Evolutionary conservation across 2,113 vertebrate genomes (phyloP).

Genomic region (Cyanoliseus patagonus): DNA sequence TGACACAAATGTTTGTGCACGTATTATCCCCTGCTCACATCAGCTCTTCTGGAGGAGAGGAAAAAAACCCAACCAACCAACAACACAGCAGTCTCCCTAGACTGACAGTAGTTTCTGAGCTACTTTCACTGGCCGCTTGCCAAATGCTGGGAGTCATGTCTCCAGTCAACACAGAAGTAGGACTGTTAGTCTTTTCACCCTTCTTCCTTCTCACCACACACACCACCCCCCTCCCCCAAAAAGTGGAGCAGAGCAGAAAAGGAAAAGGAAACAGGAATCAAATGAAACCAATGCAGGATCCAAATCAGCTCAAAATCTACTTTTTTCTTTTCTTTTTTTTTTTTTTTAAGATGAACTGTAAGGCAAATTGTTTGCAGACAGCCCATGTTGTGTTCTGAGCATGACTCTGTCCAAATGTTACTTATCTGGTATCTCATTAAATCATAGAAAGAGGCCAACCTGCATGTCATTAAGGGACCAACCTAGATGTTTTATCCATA

Average conservation of each 20-base stretch:
- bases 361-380: not conserved
- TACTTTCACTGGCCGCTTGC: not conserved
- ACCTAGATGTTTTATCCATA: not conserved
- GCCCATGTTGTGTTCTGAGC: not conserved
- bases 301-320: not conserved
- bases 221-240: accelerated
- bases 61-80: not conserved
- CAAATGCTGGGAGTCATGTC: not conserved
- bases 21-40: not conserved
- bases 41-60: not conserved
- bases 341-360: not conserved
- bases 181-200: not conserved
- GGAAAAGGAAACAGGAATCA: not conserved
- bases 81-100: not conserved
- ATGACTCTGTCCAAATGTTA: not conserved
- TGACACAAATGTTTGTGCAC: not conserved
- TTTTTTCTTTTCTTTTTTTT: not conserved
- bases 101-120: not conserved
- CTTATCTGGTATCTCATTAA: not conserved
- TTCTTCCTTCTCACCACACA: not conserved
- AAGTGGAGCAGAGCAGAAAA: not conserved
- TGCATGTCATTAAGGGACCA: not conserved
- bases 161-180: not conserved
- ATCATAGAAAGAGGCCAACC: not conserved
- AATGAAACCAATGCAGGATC: not conserved